Percentiles rank a stretch among this genome's conserved stretches.
Evolutionary conservation across 2,888 invertebrate genomes (phyloP).

Genomic region (Exocentrus adspersus): DNA sequence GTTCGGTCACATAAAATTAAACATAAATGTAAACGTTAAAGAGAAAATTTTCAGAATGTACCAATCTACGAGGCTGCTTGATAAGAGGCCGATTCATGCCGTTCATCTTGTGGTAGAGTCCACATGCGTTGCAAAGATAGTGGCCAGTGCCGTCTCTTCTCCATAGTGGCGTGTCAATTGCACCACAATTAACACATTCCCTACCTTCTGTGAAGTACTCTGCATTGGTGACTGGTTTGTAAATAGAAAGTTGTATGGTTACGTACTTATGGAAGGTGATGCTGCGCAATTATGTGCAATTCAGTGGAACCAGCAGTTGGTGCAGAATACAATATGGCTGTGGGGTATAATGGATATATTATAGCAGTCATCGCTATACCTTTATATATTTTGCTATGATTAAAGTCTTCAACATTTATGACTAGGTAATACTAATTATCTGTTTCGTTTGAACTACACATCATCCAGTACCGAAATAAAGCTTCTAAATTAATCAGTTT

Average conservation of each 20-base stretch:
- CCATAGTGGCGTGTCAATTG: conserved; percentile 96
- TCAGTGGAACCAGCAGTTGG: background rate
- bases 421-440: no score
- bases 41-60: conserved; percentile 60
- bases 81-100: conserved; percentile 92
- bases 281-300: conserved; percentile 19
- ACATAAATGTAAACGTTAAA: conserved; percentile 31
- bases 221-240: conserved; percentile 57
- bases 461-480: no score
- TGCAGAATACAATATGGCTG: no score
- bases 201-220: conserved; percentile 80
- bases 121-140: conserved; percentile 99
- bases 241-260: conserved; percentile 28
- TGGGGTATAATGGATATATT: no score
- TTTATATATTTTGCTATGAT: no score
- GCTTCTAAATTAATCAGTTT: no score
- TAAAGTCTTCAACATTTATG: no score
- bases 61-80: conserved; percentile 91
- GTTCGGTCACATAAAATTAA: conserved; percentile 45
- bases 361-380: no score
- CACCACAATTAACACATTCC: conserved; percentile 98
- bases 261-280: background rate
- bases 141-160: conserved; percentile 98
- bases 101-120: conserved; percentile 97
- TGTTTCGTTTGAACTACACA: no score